phyloP scores from a whole-genome alignment of 2,113 vertebrate genomes.

The Phalacrocorax aristotelis region DNA sequence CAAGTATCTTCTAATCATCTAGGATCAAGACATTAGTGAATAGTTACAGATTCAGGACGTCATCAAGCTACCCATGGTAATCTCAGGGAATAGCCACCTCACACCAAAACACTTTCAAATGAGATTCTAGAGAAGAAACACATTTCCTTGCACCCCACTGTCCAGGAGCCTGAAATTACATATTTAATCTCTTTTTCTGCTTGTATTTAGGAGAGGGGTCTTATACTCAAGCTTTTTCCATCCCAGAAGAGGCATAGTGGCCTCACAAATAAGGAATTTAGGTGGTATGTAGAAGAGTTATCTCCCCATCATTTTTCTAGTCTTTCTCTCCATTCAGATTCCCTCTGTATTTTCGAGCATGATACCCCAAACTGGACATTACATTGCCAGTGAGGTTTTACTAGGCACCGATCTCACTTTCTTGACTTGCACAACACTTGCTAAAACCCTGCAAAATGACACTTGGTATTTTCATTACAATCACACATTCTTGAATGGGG shows the following conservation, averaged over 20 bases:
- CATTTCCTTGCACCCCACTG: not conserved
- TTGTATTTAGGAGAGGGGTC: not conserved
- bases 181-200: not conserved
- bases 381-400: not conserved
- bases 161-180: not conserved
- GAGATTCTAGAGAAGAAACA: not conserved
- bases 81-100: not conserved
- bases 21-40: not conserved
- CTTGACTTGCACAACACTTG: not conserved
- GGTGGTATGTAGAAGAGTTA: not conserved
- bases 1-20: not conserved
- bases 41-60: not conserved
- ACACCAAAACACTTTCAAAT: not conserved
- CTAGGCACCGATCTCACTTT: not conserved
- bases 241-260: not conserved
- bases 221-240: not conserved
- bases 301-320: not conserved
- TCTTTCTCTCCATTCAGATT: not conserved
- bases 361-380: not conserved
- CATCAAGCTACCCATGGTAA: not conserved
- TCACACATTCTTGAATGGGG: not conserved
- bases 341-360: not conserved
- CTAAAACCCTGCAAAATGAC: not conserved
- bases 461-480: not conserved
- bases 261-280: not conserved